Evolutionary conservation across 2,888 invertebrate species (phyloP).

Genomic region (Acrocera orbiculus): DNA sequence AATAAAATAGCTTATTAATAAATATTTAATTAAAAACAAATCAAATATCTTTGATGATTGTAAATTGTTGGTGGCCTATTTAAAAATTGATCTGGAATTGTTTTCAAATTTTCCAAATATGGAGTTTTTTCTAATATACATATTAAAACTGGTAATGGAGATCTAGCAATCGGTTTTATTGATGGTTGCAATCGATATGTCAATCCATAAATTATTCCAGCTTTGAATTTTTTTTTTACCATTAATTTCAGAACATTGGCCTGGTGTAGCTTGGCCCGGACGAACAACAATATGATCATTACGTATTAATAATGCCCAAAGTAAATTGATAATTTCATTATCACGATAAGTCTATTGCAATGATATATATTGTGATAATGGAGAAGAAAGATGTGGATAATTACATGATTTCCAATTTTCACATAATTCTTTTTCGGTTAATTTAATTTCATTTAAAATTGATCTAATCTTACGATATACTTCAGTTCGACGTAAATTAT

Average conservation of each 20-base stretch:
- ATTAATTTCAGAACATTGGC: conserved; percentile 41
- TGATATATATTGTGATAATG: conserved; percentile 84
- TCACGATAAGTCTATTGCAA: conserved; percentile 91
- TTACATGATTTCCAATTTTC: conserved; percentile 52
- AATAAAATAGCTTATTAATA: neutral
- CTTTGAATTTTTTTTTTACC: conserved; percentile 24
- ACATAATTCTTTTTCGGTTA: conserved; percentile 25
- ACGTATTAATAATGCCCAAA: conserved; percentile 69
- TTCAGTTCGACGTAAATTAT: conserved; percentile 40
- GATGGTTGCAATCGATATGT: no score
- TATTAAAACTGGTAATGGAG: conserved; percentile 54
- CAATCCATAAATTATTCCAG: no score
- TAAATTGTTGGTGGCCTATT: conserved; percentile 68
- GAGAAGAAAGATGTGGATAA: conserved; percentile 72
- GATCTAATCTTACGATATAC: conserved; percentile 36
- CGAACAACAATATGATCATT: conserved; percentile 76
- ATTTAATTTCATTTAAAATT: conserved; percentile 22
- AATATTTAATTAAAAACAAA: no score
- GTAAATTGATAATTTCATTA: conserved; percentile 54
- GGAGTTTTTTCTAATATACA: conserved; percentile 74
- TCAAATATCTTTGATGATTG: conserved; percentile 61
- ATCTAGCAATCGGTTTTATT: conserved; percentile 51
- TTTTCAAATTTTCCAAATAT: conserved; percentile 55
- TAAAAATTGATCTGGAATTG: conserved; percentile 54
- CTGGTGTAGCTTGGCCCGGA: conserved; percentile 68